phyloP scores from a whole-genome alignment of 2,797 vertebrate species.

The Aeoliscus strigatus region DNA sequence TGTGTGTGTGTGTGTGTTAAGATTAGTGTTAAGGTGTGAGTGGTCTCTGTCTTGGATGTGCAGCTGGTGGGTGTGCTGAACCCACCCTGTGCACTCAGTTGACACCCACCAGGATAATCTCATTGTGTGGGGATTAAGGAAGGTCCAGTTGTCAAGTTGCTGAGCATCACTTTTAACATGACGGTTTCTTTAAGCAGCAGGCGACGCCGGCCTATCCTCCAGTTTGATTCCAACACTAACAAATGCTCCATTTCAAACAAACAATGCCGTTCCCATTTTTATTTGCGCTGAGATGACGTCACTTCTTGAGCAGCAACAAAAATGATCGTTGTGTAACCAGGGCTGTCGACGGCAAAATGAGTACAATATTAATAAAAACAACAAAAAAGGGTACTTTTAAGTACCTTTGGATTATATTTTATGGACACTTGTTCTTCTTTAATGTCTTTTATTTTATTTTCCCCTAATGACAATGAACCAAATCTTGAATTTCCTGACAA shows the following conservation, averaged over 20 bases:
- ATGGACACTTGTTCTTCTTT: too few species aligned
- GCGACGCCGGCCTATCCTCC: slow-evolving; percentile 15
- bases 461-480: too few species aligned
- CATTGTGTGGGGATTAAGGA: slow-evolving; percentile 49
- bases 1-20: slow-evolving; percentile 35
- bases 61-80: slow-evolving; percentile 40
- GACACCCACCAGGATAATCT: slow-evolving; percentile 54
- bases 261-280: background rate
- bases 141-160: slow-evolving; percentile 35
- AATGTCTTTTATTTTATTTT: too few species aligned
- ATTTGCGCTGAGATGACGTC: background rate
- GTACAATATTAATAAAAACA: too few species aligned
- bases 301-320: background rate
- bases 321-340: background rate
- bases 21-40: slow-evolving; percentile 34
- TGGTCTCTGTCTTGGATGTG: slow-evolving; percentile 37
- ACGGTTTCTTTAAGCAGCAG: slow-evolving; percentile 36
- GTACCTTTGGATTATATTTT: too few species aligned
- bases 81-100: slow-evolving; percentile 29
- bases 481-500: too few species aligned
- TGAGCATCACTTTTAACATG: slow-evolving; percentile 52
- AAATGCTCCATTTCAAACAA: slow-evolving; percentile 5
- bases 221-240: slow-evolving; percentile 23
- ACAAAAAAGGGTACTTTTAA: too few species aligned
- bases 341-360: too few species aligned